phyloP scores from a whole-genome alignment of 2,888 invertebrate genomes.

The Andrena minutula region DNA sequence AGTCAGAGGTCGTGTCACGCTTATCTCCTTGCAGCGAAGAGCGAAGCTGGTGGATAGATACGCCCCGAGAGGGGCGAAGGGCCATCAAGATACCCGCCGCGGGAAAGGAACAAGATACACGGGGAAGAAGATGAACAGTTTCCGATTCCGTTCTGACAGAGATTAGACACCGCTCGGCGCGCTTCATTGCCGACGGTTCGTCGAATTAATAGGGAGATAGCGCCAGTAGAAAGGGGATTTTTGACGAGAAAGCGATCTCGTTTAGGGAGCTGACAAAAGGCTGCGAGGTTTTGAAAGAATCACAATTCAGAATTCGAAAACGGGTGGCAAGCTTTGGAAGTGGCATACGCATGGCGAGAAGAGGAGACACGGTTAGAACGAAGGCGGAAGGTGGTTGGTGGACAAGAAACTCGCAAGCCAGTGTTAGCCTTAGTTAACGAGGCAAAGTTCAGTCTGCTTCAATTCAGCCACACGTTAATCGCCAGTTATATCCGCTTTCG shows the following conservation, averaged over 20 bases:
- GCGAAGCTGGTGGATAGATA: conserved; percentile 13
- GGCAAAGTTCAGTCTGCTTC: conserved; percentile 55
- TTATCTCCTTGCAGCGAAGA: conserved; percentile 69
- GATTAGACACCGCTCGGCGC: conserved; percentile 38
- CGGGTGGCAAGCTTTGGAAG: too few species aligned
- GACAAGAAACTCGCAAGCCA: conserved; percentile 42
- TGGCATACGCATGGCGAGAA: neutral
- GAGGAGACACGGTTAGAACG: neutral
- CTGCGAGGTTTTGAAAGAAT: too few species aligned
- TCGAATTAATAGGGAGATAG: conserved; percentile 54
- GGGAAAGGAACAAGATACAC: conserved; percentile 41
- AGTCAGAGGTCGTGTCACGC: conserved; percentile 79
- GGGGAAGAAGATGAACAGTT: conserved; percentile 52
- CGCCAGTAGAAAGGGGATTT: conserved; percentile 15
- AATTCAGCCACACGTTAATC: conserved; percentile 61
- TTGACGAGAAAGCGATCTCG: neutral
- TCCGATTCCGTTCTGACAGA: conserved; percentile 44
- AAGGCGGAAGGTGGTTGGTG: conserved; percentile 22
- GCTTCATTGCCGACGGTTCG: conserved; percentile 38
- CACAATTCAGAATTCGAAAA: too few species aligned
- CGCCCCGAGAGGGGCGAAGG: conserved; percentile 8
- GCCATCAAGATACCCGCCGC: conserved; percentile 40
- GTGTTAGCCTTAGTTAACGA: conserved; percentile 58
- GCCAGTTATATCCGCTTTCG: conserved; percentile 38
- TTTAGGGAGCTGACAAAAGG: neutral